These are phyloP conservation scores for Gerris lacustris DNA, from an alignment of 2,888 invertebrate genomes.

Conservation along the genomic window DNA sequence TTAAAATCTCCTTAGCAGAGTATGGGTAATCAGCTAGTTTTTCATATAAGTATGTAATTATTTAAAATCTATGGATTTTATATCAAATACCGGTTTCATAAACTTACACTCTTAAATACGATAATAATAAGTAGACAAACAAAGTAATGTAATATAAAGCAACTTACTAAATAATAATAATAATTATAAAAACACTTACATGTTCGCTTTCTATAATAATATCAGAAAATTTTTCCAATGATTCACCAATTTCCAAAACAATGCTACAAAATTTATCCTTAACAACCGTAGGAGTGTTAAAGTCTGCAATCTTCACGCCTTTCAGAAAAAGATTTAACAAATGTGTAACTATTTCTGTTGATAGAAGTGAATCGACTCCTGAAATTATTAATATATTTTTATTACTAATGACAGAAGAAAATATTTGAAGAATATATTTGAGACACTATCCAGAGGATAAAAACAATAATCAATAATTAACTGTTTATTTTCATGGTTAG, in stretches of 20 bases:
- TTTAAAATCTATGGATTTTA: no score
- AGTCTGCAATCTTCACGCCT: conserved; percentile 22
- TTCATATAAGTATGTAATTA: no score
- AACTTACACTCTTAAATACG: no score
- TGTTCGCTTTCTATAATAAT: conserved; percentile 18
- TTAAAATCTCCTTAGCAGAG: no score
- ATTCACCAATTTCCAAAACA: conserved; percentile 29
- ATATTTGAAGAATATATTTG: not conserved
- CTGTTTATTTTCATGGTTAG: no score
- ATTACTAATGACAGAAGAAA: not conserved
- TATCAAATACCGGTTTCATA: no score
- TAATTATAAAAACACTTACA: conserved; percentile 14
- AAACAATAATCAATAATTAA: not conserved
- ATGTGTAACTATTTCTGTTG: conserved; percentile 18
- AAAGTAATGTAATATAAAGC: no score
- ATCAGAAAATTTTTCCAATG: conserved; percentile 19
- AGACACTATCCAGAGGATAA: conserved; percentile 5
- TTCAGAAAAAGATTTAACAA: conserved; percentile 18
- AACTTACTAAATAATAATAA: no score
- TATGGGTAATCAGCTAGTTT: no score
- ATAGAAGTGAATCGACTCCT: conserved; percentile 16
- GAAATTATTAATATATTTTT: conserved; percentile 4
- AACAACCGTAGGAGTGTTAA: conserved; percentile 23
- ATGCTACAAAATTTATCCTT: conserved; percentile 25
- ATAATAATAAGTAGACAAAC: no score